Base-by-base conservation (phyloP, 30 jellyfish, hydroid and myxozoan species). In the Aurelia sp. region DNA sequence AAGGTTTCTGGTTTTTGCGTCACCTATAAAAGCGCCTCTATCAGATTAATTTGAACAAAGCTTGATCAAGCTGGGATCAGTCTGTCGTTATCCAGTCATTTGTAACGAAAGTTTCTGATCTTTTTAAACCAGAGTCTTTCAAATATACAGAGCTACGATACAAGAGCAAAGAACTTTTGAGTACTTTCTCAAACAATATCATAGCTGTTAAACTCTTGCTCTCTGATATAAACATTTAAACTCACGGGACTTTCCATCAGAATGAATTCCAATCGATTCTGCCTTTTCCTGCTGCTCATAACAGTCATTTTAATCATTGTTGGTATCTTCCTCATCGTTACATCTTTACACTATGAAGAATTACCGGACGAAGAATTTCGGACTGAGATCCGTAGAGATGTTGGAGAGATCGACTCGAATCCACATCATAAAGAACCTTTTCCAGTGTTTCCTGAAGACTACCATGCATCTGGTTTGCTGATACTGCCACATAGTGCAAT, bases 401-500 rank as follows among this genome's bases (percentile, higher is more conserved):
- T 65, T 4, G 68, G 90, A 31, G 82, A 66, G 35, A 67, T n/a
- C 18, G 40, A 68, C 13, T 30, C 59, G 21, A 30, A 33, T 47
- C 67, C 70, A 22, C 5, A 78, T 0, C 63, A 64, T 17, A 64
- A 59, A 27, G 90, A 76, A 73, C 90, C 88, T 8, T 31, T 62
- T 12, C 99, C 99, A 8, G 90, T 65, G n/a, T 84, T 94, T 63
- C 94, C 97, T 6, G 97, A 85, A 61, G 91, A 89, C 59, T 94
- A 89, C 47, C 99, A 94, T 75, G 97, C 99, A 0, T 57, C 99
- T 3, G 99, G 99, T 38, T 63, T 94, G 59, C 69, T 94, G 58
- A 79, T 94, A n/a, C 70, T 94, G 57, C 99, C 99, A 3, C 97
- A 94, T 66, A 94, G 99, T 73, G 67, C 90, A 5, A 94, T 94